Evolutionary conservation across 2,797 vertebrate species (phyloP), one percentile per base, ranked within the genome.

Genomic region (Adelosebastes latens): DNA sequence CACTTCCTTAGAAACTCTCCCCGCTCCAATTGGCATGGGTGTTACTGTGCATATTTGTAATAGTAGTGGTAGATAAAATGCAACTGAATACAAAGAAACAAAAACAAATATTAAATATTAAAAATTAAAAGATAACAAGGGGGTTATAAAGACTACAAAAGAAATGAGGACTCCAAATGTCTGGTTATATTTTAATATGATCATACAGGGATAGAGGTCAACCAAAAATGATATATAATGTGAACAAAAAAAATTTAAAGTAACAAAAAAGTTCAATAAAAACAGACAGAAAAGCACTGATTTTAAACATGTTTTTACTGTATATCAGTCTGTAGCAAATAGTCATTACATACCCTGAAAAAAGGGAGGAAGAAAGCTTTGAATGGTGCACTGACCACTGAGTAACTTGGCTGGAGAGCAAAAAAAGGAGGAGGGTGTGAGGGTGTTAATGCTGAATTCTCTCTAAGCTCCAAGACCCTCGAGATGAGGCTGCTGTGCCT

Each of bases 121-220:
- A 71, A 82, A 82, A 74, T 24, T 39, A 42, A 94, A 95, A 94
- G 88, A 95, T 90, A 85, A 82, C 32, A 78, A 13, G 46, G 65
- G 42, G 25, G 95, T 96, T 96, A 96, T 96, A 84, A 91, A 89
- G 78, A 84, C 86, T 75, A 22, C 75, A 90, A 86, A 85, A 82
- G 92, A 89, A 89, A 94, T 93, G 94, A 95, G 92, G 94, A 98
- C 96, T 97, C 97, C 94, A 96, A 95, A 96, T 96, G 94, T 96
- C 97, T 96, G 95, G 97, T 98, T 98, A 98, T 96, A 97, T 95
- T 98, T 98, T 98, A 99, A 99, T 98, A 97, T 97, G 96, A 96
- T 96, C 96, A 98, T 97, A 98, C 96, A 98, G 96, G 96, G 96
- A 97, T 96, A 97, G 88, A 95, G 90, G 90, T 94, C 96, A 97